Percentiles rank a stretch among this genome's conserved stretches.
These are phyloP conservation scores for Oxytorus armatus DNA, from an alignment of 2,888 invertebrate genomes.

Conservation along the genomic window DNA sequence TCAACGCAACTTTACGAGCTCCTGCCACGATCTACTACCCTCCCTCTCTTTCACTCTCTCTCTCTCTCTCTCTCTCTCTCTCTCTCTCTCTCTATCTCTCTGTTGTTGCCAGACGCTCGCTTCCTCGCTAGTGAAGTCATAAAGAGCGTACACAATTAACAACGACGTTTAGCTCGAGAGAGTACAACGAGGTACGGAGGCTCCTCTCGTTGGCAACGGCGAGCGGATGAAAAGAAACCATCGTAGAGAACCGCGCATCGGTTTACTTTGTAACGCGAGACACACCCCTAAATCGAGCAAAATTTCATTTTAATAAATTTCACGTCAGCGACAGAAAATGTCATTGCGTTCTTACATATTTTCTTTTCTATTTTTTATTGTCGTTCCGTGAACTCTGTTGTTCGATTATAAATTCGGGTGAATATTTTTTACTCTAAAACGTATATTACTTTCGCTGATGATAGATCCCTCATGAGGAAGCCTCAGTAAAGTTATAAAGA, in stretches of 20 bases:
- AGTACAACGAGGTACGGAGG: conserved; percentile 16
- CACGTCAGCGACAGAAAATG: too few relatives aligned
- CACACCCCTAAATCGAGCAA: neutral
- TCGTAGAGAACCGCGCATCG: neutral
- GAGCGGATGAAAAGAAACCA: too few relatives aligned
- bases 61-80: conserved; percentile 17
- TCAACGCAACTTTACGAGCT: conserved; percentile 67
- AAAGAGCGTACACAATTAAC: conserved; percentile 70
- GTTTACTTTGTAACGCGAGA: neutral
- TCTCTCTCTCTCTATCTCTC: too few relatives aligned
- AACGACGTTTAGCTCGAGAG: conserved; percentile 63
- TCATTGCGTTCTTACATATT: too few relatives aligned
- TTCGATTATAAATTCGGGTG: too few relatives aligned
- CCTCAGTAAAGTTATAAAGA: too few relatives aligned
- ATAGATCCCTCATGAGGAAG: too few relatives aligned
- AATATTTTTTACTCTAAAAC: too few relatives aligned
- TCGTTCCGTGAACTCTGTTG: too few relatives aligned
- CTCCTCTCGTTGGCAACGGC: neutral
- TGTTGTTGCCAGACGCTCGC: conserved; percentile 28
- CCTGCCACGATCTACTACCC: conserved; percentile 22
- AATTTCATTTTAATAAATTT: neutral
- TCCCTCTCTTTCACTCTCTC: too few relatives aligned
- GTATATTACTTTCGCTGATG: too few relatives aligned
- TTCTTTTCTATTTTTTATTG: too few relatives aligned
- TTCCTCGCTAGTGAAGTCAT: conserved; percentile 61